Conservation (phyloP, 2,797 vertebrate species). For the Pelobates cultripes region DNA sequence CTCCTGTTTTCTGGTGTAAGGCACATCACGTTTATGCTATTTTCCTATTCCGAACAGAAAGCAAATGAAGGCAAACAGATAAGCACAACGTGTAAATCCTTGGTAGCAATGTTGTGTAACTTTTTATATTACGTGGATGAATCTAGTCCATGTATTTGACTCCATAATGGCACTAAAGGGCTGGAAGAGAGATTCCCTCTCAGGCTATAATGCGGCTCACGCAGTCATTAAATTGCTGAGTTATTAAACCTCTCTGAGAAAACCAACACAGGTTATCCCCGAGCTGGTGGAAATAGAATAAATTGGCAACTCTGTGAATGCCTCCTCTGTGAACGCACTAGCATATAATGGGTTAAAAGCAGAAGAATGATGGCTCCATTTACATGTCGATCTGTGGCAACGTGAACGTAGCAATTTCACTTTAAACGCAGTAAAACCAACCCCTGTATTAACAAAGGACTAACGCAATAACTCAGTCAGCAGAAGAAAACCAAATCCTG, state of each 20-base stretch:
- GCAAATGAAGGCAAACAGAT: not conserved
- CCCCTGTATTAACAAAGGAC: no score
- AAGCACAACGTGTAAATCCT: not conserved
- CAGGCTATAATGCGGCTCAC: not conserved
- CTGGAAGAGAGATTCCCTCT: not conserved
- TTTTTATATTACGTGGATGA: conserved; percentile 20
- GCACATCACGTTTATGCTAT: not conserved
- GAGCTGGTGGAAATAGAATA: no score
- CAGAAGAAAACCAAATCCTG: no score
- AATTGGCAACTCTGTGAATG: no score
- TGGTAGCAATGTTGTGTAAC: not conserved
- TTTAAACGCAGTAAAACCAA: no score
- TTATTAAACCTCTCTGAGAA: conserved; percentile 18
- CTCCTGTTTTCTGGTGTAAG: no score
- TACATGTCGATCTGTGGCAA: no score
- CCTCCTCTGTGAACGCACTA: no score
- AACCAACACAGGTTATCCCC: not conserved
- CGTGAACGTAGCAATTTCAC: no score
- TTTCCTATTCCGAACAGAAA: not conserved
- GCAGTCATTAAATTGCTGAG: conserved; percentile 15
- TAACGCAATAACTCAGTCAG: no score
- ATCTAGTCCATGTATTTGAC: conserved; percentile 7
- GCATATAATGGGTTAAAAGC: no score
- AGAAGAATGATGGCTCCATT: no score
- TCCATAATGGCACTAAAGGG: conserved; percentile 25